These are phyloP conservation scores for Sarcophaga variegata DNA, from an alignment of 2,888 invertebrate genomes.

Conservation along the genomic window DNA sequence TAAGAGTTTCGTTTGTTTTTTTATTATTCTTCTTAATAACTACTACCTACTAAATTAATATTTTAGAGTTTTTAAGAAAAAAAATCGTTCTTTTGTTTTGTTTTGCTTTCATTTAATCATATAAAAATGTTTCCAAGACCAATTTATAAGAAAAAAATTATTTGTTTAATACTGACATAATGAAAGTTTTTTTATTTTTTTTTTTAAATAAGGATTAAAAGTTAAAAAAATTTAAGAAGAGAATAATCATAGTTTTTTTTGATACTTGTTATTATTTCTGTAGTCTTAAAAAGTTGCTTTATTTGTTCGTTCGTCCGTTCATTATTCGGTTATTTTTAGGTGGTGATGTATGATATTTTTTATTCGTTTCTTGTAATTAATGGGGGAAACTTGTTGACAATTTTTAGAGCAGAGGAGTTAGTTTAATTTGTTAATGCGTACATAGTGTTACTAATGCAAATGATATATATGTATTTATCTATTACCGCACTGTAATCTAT, in stretches of 20 bases:
- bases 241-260: not conserved
- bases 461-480: constrained; percentile 10
- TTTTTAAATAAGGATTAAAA: constrained; percentile 1
- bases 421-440: too few relatives aligned
- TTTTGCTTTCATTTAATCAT: constrained; percentile 11
- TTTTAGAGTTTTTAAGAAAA: constrained; percentile 3
- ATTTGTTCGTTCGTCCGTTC: not conserved
- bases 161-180: constrained; percentile 52
- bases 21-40: constrained; percentile 38
- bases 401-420: too few relatives aligned
- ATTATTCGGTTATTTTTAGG: not conserved
- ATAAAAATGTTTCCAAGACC: not conserved
- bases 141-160: not conserved
- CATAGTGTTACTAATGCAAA: too few relatives aligned
- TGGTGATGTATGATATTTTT: not conserved
- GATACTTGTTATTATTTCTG: constrained; percentile 35
- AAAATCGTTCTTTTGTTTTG: constrained; percentile 9
- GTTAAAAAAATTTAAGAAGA: too few relatives aligned
- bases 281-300: constrained; percentile 32
- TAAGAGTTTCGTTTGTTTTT: constrained; percentile 29
- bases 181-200: constrained; percentile 1
- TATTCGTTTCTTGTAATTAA: not conserved
- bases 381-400: not conserved
- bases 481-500: constrained; percentile 26
- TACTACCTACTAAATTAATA: constrained; percentile 39